Conservation (phyloP, 1,140 invertebrate species). For the Lepidurus couesii region DNA sequence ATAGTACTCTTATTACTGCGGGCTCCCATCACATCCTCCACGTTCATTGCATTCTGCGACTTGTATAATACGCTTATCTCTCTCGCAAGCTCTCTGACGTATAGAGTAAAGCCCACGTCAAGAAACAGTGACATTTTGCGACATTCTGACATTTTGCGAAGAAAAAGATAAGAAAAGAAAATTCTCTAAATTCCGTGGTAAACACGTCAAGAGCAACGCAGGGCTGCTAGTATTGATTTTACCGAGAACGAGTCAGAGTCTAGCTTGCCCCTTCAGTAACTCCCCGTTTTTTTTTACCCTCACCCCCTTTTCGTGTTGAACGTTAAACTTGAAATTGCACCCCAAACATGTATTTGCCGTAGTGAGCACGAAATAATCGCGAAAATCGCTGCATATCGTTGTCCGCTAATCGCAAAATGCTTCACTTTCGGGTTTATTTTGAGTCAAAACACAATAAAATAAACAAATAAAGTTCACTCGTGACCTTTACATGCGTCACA, state of each 20-base stretch:
- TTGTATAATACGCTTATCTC: background rate
- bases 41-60: background rate
- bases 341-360: too few relatives aligned
- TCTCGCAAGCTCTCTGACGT: background rate
- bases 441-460: too few relatives aligned
- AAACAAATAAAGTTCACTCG: background rate
- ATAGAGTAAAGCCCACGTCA: too few relatives aligned
- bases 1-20: background rate
- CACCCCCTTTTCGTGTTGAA: background rate
- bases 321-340: too few relatives aligned
- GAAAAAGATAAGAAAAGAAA: background rate
- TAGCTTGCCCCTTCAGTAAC: background rate
- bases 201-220: conserved; percentile 6
- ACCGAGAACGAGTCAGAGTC: background rate
- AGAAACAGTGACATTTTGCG: too few relatives aligned
- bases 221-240: conserved; percentile 4
- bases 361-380: too few relatives aligned
- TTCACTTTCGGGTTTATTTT: too few relatives aligned
- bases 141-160: too few relatives aligned
- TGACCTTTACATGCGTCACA: background rate
- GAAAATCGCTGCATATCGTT: too few relatives aligned
- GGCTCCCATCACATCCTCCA: background rate
- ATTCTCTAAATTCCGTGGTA: background rate
- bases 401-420: too few relatives aligned
- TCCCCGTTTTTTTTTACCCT: background rate